Conservation (phyloP, 2,797 vertebrate genomes). For the Tenualosa thibaudeaui region DNA sequence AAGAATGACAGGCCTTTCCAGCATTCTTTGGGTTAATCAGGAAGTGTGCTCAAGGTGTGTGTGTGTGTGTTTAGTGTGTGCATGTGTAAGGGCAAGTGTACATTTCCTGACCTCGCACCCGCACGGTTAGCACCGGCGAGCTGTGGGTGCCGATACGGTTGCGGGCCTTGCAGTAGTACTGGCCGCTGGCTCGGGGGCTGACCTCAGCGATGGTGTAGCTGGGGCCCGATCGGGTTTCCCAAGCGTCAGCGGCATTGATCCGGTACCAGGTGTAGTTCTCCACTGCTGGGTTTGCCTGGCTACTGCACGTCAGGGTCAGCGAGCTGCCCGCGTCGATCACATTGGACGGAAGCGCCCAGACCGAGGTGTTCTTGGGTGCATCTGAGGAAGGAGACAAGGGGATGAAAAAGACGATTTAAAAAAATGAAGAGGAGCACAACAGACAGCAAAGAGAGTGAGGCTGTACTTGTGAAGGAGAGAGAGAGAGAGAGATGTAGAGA, state of each 20-base stretch:
- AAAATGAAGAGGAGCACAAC: neutral
- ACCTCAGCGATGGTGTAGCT: constrained; percentile 77
- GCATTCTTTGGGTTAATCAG: no score
- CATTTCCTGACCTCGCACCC: constrained; percentile 70
- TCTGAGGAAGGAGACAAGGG: neutral
- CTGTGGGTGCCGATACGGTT: constrained; percentile 75
- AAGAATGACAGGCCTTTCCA: no score
- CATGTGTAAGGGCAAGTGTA: neutral
- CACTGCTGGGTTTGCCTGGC: constrained; percentile 75
- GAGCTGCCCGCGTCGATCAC: constrained; percentile 77
- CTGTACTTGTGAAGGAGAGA: no score
- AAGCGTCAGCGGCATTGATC: constrained; percentile 59
- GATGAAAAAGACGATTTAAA: neutral
- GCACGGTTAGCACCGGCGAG: constrained; percentile 76
- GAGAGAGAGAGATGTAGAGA: neutral
- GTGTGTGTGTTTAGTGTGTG: neutral
- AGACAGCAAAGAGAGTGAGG: neutral
- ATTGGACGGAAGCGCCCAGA: constrained; percentile 73
- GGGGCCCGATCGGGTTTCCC: constrained; percentile 71
- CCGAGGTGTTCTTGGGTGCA: constrained; percentile 77
- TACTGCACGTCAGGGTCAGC: constrained; percentile 78
- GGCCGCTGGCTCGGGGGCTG: constrained; percentile 71
- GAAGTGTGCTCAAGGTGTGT: neutral
- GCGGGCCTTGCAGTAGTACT: constrained; percentile 79
- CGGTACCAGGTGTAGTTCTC: constrained; percentile 81